Conservation (phyloP, 2,113 vertebrate species). For the Callorhinus ursinus region DNA sequence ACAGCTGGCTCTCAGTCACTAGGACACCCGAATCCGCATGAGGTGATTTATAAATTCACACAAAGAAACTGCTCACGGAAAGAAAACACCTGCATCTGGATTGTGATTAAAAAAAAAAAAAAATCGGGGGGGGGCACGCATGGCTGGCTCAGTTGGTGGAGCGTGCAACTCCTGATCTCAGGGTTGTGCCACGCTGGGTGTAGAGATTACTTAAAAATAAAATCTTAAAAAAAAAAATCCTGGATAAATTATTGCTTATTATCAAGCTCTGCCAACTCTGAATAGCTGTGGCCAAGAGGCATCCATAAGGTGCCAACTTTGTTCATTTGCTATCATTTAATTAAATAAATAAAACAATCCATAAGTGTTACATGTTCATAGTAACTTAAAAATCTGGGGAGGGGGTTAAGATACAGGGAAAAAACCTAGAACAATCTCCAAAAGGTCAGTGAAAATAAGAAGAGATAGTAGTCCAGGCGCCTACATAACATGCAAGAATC, state of each 20-base stretch:
- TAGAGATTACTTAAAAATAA: background rate
- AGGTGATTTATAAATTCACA: constrained; percentile 52
- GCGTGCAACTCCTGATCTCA: background rate
- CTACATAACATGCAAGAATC: background rate
- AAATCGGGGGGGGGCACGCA: background rate
- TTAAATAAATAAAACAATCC: constrained; percentile 2
- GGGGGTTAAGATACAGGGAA: background rate
- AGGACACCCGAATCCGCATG: background rate
- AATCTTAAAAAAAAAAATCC: background rate
- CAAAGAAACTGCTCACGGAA: constrained; percentile 27
- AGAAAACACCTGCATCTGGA: constrained; percentile 60
- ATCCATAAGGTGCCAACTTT: background rate
- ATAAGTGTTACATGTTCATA: background rate
- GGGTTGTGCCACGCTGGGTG: background rate
- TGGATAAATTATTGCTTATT: background rate
- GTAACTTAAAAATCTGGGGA: background rate
- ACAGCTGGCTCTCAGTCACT: constrained; percentile 53
- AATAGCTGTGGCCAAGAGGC: background rate
- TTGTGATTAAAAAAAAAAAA: background rate
- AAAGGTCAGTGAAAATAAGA: background rate
- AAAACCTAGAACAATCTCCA: background rate
- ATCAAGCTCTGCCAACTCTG: background rate
- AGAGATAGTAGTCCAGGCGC: background rate
- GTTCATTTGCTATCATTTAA: background rate
- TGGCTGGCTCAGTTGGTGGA: background rate